phyloP scores from a whole-genome alignment of 2,888 invertebrate species.

The Epinotia nisella region DNA sequence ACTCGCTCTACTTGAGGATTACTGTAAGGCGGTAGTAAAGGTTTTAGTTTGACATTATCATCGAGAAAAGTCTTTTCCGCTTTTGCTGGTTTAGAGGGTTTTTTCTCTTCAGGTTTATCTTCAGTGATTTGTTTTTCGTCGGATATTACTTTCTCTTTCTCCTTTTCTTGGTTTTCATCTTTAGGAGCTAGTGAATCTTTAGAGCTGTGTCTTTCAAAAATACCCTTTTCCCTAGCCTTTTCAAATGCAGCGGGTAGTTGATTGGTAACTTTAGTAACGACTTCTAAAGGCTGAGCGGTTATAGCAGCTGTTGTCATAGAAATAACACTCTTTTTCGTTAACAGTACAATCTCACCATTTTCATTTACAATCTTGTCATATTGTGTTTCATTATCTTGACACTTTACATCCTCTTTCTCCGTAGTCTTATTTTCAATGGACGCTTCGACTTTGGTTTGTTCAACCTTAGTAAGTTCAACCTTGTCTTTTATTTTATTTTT shows the following conservation, averaged over 20 bases:
- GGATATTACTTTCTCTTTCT: conserved; percentile 48
- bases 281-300: conserved; percentile 83
- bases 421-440: conserved; percentile 54
- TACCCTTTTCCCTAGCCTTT: conserved; percentile 80
- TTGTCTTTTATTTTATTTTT: conserved; percentile 43
- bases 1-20: conserved; percentile 80
- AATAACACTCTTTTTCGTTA: conserved; percentile 80
- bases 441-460: conserved; percentile 51
- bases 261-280: conserved; percentile 83
- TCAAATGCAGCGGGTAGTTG: conserved; percentile 79
- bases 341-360: conserved; percentile 73
- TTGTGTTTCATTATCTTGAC: conserved; percentile 79
- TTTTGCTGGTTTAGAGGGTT: conserved; percentile 57
- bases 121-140: conserved; percentile 47
- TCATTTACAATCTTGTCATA: conserved; percentile 76
- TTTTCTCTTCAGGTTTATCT: conserved; percentile 64
- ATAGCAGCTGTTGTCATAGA: conserved; percentile 86
- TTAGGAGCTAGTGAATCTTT: conserved; percentile 77
- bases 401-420: conserved; percentile 64
- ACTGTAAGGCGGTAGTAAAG: conserved; percentile 76
- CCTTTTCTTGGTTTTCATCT: conserved; percentile 57
- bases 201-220: conserved; percentile 77
- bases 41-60: conserved; percentile 72
- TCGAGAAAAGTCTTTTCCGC: conserved; percentile 61
- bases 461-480: conserved; percentile 41